Conservation (phyloP, 2,113 vertebrate genomes). For the Oenanthe oenanthe region DNA sequence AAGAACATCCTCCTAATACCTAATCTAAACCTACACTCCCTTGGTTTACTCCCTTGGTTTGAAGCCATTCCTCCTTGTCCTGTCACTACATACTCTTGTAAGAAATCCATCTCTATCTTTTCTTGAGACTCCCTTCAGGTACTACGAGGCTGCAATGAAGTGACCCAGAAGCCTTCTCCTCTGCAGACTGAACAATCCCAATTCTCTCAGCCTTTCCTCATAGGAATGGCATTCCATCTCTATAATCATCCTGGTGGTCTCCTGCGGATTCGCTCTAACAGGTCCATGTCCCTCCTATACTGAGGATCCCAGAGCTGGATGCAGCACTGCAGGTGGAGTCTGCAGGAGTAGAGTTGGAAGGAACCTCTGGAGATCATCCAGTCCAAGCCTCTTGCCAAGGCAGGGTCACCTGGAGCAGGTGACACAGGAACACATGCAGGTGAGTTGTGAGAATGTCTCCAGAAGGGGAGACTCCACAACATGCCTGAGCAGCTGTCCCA, state of each 20-base stretch:
- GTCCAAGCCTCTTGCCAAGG: neutral
- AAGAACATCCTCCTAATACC: neutral
- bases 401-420: neutral
- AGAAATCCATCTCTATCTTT: neutral
- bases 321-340: neutral
- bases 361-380: neutral
- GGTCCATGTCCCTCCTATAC: neutral
- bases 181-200: neutral
- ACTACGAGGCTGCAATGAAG: neutral
- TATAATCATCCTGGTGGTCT: neutral
- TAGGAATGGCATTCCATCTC: neutral
- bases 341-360: rapidly evolving
- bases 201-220: neutral
- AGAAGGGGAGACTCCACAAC: neutral
- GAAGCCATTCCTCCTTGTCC: neutral
- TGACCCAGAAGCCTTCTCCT: neutral
- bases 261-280: neutral
- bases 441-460: neutral
- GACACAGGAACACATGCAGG: neutral
- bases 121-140: neutral
- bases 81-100: neutral
- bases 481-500: neutral
- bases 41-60: neutral
- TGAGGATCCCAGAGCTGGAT: neutral
- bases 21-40: neutral